A percentile compares a stretch with the other conserved stretches of the same genome.
phyloP scores from a whole-genome alignment of 1,140 invertebrate species.

The Scaptomyza montana region DNA sequence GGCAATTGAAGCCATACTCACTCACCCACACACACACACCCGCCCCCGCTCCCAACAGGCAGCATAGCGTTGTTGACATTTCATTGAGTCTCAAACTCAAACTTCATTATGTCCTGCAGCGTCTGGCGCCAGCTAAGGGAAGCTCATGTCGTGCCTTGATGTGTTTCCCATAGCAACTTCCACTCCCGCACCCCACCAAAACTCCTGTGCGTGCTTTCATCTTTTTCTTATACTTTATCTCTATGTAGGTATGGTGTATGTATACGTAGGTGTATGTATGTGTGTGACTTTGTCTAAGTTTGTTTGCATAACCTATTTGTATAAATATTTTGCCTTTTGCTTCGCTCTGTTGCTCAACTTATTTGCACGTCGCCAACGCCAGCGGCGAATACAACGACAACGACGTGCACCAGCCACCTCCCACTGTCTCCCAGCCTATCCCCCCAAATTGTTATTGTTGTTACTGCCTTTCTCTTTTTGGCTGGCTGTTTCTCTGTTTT shows the following conservation, averaged over 20 bases:
- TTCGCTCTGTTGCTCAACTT: slow-evolving; percentile 73
- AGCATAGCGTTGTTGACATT: slow-evolving; percentile 67
- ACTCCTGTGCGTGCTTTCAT: slow-evolving; percentile 9
- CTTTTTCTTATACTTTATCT: slow-evolving; percentile 35
- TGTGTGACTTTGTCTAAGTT: slow-evolving; percentile 79
- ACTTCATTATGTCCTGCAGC: slow-evolving; percentile 81
- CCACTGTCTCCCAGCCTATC: not conserved
- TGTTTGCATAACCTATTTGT: slow-evolving; percentile 83
- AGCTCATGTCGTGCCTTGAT: slow-evolving; percentile 61
- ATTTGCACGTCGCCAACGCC: slow-evolving; percentile 63
- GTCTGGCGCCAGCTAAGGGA: slow-evolving; percentile 67
- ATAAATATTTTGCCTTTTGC: slow-evolving; percentile 79
- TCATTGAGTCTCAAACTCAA: slow-evolving; percentile 76
- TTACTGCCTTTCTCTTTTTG: slow-evolving; percentile 2
- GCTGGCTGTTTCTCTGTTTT: slow-evolving; percentile 61
- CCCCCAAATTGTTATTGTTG: slow-evolving; percentile 23
- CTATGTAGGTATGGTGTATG: not conserved
- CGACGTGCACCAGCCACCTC: not conserved
- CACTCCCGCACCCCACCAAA: not conserved
- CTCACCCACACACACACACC: too few species aligned
- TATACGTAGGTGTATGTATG: slow-evolving; percentile 22
- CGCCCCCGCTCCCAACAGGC: slow-evolving; percentile 4
- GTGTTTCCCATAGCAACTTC: not conserved
- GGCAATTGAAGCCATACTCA: slow-evolving; percentile 40
- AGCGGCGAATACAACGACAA: slow-evolving; percentile 22